Conservation (phyloP, 1,140 invertebrate species). For the Paracyclopina nana region DNA sequence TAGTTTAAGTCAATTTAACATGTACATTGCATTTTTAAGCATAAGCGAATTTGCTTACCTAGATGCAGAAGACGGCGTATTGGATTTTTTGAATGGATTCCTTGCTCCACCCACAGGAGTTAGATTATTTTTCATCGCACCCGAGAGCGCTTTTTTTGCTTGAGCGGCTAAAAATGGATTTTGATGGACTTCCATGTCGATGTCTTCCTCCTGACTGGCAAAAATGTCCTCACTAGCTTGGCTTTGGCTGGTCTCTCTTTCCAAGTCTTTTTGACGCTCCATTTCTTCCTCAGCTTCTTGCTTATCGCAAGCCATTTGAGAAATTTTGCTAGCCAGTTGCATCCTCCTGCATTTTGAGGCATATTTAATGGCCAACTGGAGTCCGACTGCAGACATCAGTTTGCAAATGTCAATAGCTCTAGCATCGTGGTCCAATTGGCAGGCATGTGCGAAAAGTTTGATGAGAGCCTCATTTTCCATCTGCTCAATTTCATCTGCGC, state of each 20-base stretch:
- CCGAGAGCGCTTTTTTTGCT: no score
- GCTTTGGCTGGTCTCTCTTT: not conserved
- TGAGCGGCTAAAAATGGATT: no score
- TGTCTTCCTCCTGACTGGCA: conserved; percentile 16
- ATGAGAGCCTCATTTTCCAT: conserved; percentile 51
- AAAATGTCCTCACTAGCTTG: conserved; percentile 1
- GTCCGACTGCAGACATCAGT: conserved; percentile 49
- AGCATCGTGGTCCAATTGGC: conserved; percentile 53
- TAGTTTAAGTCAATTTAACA: no score
- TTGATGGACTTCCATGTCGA: no score
- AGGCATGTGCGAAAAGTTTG: conserved; percentile 63
- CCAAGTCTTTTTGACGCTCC: not conserved
- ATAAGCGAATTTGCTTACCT: no score
- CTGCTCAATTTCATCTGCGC: conserved; percentile 36
- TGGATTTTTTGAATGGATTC: no score
- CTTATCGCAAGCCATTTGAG: conserved; percentile 21
- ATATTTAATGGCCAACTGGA: conserved; percentile 69
- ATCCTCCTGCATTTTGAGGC: conserved; percentile 49
- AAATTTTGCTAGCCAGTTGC: conserved; percentile 44
- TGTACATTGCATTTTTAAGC: no score
- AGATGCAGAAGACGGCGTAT: no score
- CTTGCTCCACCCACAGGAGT: no score
- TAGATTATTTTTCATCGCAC: no score
- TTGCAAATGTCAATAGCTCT: conserved; percentile 67
- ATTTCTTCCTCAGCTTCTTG: conserved; percentile 22